These are phyloP conservation scores for Ascaphus truei DNA, from an alignment of 2,113 vertebrate species.

Conservation along the genomic window DNA sequence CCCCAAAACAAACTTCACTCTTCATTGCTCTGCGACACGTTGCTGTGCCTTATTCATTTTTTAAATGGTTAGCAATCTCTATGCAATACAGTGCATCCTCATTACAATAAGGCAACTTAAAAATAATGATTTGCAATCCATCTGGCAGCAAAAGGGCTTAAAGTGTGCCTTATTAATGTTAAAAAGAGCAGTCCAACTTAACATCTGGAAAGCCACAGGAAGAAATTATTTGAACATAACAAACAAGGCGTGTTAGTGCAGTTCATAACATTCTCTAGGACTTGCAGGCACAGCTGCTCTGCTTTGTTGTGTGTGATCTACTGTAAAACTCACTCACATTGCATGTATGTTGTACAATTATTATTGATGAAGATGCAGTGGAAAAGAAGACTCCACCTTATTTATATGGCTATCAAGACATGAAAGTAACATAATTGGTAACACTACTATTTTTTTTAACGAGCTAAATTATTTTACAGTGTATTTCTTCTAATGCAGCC, in stretches of 20 bases:
- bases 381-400: background rate
- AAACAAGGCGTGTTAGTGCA: background rate
- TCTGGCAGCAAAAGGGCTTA: background rate
- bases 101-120: background rate
- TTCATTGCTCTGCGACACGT: too few relatives aligned
- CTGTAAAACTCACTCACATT: background rate
- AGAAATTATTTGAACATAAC: background rate
- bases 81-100: background rate
- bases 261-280: background rate
- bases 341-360: too few relatives aligned
- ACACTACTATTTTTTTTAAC: background rate
- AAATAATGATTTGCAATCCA: background rate
- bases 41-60: background rate
- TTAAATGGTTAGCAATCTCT: background rate
- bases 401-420: background rate
- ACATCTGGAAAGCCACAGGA: slow-evolving; percentile 12
- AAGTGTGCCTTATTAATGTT: background rate
- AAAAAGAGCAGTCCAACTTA: background rate
- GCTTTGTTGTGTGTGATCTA: background rate
- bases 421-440: background rate
- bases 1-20: too few relatives aligned
- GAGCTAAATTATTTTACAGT: background rate
- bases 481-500: too few relatives aligned
- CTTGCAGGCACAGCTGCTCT: background rate
- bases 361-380: too few relatives aligned